Evolutionary conservation across 2,797 vertebrate species (phyloP).

Genomic region (Trachops cirrhosus): DNA sequence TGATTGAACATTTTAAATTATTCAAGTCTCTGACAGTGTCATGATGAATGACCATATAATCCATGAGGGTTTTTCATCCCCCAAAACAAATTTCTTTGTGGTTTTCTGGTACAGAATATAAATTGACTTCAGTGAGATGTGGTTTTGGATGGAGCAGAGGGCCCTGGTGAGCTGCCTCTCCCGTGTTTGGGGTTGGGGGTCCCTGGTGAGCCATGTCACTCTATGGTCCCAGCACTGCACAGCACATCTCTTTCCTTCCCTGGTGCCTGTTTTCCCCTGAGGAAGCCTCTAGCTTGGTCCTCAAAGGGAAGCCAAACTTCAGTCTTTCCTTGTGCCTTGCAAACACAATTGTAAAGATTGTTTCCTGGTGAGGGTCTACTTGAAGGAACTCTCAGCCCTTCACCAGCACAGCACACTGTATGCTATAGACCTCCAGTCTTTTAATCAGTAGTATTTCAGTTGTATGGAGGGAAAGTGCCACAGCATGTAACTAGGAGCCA

Average conservation of each 20-base stretch:
- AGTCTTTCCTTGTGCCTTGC: neutral
- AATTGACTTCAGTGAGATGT: neutral
- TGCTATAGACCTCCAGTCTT: neutral
- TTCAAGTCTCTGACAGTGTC: constrained; percentile 51
- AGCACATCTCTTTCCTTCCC: neutral
- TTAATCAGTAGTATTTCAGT: neutral
- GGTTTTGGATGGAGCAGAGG: neutral
- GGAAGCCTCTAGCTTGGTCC: neutral
- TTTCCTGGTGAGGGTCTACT: neutral
- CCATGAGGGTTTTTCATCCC: constrained; percentile 55
- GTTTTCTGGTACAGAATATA: neutral
- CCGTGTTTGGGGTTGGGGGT: neutral
- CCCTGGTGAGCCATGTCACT: neutral
- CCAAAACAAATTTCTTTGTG: constrained; percentile 32
- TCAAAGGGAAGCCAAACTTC: neutral
- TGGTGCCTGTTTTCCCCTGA: neutral
- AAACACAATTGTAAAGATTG: neutral
- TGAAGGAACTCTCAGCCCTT: neutral
- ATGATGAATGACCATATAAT: constrained; percentile 45
- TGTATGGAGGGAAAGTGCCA: neutral
- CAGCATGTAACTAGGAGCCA: neutral
- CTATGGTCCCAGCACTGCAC: neutral
- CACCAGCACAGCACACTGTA: neutral
- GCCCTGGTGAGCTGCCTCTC: neutral
- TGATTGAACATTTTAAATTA: neutral